These are phyloP conservation scores for Pyrocephalus nanus DNA, from an alignment of 2,797 vertebrate genomes.

Conservation along the genomic window DNA sequence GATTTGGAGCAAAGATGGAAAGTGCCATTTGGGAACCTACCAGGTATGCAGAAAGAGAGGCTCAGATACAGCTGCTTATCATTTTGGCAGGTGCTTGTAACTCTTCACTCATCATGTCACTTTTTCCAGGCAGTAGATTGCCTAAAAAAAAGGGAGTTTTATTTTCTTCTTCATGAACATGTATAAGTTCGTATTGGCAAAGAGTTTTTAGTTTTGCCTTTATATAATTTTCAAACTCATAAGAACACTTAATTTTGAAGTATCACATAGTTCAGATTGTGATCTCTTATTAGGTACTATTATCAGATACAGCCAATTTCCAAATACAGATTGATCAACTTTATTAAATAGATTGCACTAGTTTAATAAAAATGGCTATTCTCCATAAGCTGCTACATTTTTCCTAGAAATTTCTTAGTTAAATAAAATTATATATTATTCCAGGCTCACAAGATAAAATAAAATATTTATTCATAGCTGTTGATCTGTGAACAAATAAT, in stretches of 20 bases:
- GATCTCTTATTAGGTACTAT: neutral
- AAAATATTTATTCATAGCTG: neutral
- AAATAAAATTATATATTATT: neutral
- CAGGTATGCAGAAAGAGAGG: neutral
- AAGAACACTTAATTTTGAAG: neutral
- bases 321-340: neutral
- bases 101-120: neutral
- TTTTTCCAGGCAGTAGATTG: neutral
- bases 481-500: neutral
- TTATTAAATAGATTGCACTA: neutral
- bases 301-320: neutral
- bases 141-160: neutral
- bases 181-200: neutral
- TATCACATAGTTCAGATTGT: neutral
- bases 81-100: neutral
- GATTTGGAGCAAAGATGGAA: neutral
- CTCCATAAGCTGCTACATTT: neutral
- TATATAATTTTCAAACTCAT: neutral
- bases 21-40: too few relatives aligned
- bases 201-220: neutral
- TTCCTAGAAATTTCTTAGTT: neutral
- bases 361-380: neutral
- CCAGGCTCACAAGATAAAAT: neutral
- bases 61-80: neutral
- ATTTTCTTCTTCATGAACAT: neutral